These are phyloP conservation scores for Zophobas atratus DNA, from an alignment of 1,140 invertebrate species.

Conservation along the genomic window DNA sequence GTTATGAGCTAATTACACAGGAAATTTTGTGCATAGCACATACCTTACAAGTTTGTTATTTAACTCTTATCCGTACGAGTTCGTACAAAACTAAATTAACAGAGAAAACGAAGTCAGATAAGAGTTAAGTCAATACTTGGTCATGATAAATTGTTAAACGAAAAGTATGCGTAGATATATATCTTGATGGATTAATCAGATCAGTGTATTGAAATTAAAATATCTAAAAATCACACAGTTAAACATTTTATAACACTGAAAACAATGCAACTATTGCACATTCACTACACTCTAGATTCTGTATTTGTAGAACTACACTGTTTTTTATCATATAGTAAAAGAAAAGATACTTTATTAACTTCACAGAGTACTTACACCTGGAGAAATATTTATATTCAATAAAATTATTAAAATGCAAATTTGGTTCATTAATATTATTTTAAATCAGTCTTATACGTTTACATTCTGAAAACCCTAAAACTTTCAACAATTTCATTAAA, in stretches of 20 bases:
- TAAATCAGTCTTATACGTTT: conserved; percentile 48
- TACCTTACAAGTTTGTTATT: conserved; percentile 46
- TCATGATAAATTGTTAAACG: background rate
- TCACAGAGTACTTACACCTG: conserved; percentile 38
- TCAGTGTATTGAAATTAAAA: conserved; percentile 37
- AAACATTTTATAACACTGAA: conserved; percentile 44
- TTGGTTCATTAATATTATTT: conserved; percentile 47
- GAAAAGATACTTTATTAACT: conserved; percentile 31
- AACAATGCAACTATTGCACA: conserved; percentile 47
- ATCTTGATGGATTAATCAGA: conserved; percentile 24
- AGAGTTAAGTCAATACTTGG: conserved; percentile 25
- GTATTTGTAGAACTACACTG: conserved; percentile 16
- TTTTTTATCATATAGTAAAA: conserved; percentile 27
- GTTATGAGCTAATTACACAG: conserved; percentile 36
- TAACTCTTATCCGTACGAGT: conserved; percentile 9
- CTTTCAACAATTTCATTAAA: conserved; percentile 46
- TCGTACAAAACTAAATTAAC: background rate
- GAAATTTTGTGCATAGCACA: conserved; percentile 60
- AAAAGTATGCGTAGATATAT: conserved; percentile 1
- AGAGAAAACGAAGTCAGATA: conserved; percentile 1
- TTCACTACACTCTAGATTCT: conserved; percentile 35
- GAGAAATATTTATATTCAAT: conserved; percentile 45
- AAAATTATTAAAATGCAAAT: conserved; percentile 48
- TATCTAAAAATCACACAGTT: conserved; percentile 43
- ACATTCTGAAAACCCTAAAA: conserved; percentile 37